These are phyloP conservation scores for Hetaerina americana DNA, from an alignment of 1,140 invertebrate genomes.

Conservation along the genomic window DNA sequence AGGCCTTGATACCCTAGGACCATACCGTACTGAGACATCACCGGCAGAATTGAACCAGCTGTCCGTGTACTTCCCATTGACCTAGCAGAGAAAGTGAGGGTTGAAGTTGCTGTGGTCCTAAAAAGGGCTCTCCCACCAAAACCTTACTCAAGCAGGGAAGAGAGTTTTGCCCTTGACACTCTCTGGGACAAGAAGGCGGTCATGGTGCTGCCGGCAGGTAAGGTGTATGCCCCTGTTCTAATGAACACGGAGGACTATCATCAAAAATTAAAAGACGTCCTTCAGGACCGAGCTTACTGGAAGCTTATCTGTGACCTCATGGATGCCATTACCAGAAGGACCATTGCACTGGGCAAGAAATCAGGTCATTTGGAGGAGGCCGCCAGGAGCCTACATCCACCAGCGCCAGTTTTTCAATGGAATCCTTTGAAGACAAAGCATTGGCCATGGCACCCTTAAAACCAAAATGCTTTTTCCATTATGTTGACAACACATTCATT, in stretches of 20 bases:
- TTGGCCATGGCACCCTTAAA: not conserved
- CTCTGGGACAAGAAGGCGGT: not conserved
- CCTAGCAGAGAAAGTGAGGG: not conserved
- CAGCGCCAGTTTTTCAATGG: too few species aligned
- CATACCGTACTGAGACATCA: too few species aligned
- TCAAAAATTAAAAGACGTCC: not conserved
- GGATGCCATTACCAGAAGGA: slow-evolving; percentile 1
- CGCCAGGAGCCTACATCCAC: too few species aligned
- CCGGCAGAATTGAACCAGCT: not conserved
- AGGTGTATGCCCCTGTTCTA: slow-evolving; percentile 7
- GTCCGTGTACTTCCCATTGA: not conserved
- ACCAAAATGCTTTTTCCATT: slow-evolving; percentile 4
- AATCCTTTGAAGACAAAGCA: too few species aligned
- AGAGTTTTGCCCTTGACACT: not conserved
- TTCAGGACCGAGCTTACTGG: not conserved
- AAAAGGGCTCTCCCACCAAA: not conserved
- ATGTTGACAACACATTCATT: slow-evolving; percentile 12
- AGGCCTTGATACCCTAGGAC: too few species aligned
- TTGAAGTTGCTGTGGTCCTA: not conserved
- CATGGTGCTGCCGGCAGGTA: slow-evolving; percentile 3
- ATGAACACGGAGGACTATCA: slow-evolving; percentile 5
- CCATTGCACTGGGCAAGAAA: slow-evolving; percentile 6
- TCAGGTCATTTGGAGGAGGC: too few species aligned
- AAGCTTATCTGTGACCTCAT: slow-evolving; percentile 6
- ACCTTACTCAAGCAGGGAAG: not conserved